Percentiles rank a stretch among this genome's conserved stretches.
phyloP scores from a whole-genome alignment of 2,113 vertebrate genomes.

The Myodes glareolus region DNA sequence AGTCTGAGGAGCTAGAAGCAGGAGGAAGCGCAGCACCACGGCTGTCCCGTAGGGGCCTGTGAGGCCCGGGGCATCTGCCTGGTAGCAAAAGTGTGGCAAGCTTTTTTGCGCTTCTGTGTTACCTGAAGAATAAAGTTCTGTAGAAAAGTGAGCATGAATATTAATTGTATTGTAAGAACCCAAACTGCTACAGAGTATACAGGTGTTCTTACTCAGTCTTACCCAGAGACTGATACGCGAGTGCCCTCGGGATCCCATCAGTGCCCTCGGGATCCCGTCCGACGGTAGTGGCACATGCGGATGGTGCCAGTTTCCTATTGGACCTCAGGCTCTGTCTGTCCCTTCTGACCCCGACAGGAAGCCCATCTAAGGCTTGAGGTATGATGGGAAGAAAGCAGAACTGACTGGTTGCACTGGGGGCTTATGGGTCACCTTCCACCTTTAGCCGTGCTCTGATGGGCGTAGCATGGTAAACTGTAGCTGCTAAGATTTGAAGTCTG shows the following conservation, averaged over 20 bases:
- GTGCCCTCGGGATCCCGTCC: background rate
- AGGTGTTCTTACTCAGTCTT: background rate
- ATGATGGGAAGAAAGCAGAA: too few relatives aligned
- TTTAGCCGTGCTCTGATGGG: background rate
- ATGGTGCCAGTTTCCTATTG: background rate
- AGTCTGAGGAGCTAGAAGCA: too few relatives aligned
- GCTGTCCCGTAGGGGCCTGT: accelerated
- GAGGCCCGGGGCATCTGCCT: too few relatives aligned
- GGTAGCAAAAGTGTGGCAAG: background rate
- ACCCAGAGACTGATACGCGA: background rate
- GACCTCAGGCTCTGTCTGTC: background rate
- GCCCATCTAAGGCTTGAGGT: background rate
- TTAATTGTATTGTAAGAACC: background rate
- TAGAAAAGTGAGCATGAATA: background rate
- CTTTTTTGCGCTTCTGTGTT: background rate
- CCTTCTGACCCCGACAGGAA: background rate
- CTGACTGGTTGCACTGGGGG: background rate
- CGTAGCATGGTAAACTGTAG: background rate
- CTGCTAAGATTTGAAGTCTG: background rate
- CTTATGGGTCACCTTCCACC: background rate
- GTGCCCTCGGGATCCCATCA: background rate
- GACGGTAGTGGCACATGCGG: background rate
- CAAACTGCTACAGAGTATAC: background rate
- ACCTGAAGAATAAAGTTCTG: background rate
- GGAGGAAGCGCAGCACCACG: background rate